Evolutionary conservation across 2,113 vertebrate genomes (phyloP).

Genomic region (Cynocephalus volans): DNA sequence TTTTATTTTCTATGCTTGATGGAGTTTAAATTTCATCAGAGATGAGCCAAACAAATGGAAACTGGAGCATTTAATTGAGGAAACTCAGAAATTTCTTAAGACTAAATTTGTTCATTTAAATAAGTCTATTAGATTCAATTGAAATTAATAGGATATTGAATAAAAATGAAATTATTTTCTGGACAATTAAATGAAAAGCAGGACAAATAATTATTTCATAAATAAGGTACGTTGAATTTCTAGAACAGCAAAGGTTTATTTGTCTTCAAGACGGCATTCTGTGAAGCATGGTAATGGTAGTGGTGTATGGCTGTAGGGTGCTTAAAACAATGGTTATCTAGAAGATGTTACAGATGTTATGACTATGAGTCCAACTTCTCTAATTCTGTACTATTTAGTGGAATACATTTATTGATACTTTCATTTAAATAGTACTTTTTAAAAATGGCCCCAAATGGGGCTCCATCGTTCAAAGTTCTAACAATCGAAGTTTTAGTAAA

Average conservation of each 20-base stretch:
- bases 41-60: conserved; percentile 70
- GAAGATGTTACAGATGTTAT: not conserved
- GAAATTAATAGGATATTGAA: conserved; percentile 63
- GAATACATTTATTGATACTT: not conserved
- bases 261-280: not conserved
- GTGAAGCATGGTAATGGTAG: not conserved
- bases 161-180: conserved; percentile 69
- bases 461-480: not conserved
- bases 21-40: conserved; percentile 52
- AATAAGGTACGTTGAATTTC: not conserved
- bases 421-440: not conserved
- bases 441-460: not conserved
- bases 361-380: not conserved
- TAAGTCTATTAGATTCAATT: conserved; percentile 72
- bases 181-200: conserved; percentile 56
- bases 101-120: conserved; percentile 69
- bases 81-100: conserved; percentile 72
- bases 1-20: conserved; percentile 52
- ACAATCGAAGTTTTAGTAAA: not conserved
- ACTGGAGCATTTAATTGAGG: conserved; percentile 71
- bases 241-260: conserved; percentile 48
- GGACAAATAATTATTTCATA: conserved; percentile 43
- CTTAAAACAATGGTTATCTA: conserved; percentile 32
- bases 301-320: not conserved
- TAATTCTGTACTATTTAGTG: not conserved